A percentile compares a stretch with the other conserved stretches of the same genome.
These are phyloP conservation scores for Batillaria attramentaria DNA, from an alignment of 1,140 invertebrate genomes.

Conservation along the genomic window DNA sequence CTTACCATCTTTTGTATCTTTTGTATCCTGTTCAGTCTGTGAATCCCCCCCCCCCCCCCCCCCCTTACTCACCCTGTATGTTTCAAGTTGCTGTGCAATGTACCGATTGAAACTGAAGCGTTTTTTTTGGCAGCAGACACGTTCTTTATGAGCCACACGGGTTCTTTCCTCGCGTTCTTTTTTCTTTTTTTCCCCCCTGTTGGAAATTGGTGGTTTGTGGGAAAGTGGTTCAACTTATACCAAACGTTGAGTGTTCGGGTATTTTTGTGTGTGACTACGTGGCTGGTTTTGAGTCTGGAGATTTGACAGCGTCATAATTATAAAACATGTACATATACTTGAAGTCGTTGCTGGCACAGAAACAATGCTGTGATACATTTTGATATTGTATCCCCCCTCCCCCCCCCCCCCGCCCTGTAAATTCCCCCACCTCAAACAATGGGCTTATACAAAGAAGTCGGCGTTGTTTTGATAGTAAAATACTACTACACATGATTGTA, in stretches of 20 bases:
- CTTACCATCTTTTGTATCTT: not conserved
- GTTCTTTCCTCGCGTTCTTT: not conserved
- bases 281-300: conserved; percentile 3
- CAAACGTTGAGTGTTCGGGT: too few relatives aligned
- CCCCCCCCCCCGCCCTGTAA: not conserved
- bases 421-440: not conserved
- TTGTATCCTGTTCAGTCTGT: conserved; percentile 11
- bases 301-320: not conserved
- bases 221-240: too few relatives aligned
- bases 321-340: not conserved
- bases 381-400: not conserved
- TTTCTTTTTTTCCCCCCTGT: too few relatives aligned
- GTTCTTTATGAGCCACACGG: too few relatives aligned
- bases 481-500: too few relatives aligned
- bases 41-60: not conserved
- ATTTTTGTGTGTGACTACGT: not conserved
- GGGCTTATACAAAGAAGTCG: not conserved
- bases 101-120: too few relatives aligned
- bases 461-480: not conserved
- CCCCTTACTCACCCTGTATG: not conserved
- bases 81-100: not conserved
- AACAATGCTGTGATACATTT: not conserved
- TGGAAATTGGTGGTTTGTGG: too few relatives aligned
- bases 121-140: too few relatives aligned
- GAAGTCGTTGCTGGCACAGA: not conserved